Evolutionary conservation across 2,888 invertebrate genomes (phyloP).

Genomic region (Himalopsyche anomala): DNA sequence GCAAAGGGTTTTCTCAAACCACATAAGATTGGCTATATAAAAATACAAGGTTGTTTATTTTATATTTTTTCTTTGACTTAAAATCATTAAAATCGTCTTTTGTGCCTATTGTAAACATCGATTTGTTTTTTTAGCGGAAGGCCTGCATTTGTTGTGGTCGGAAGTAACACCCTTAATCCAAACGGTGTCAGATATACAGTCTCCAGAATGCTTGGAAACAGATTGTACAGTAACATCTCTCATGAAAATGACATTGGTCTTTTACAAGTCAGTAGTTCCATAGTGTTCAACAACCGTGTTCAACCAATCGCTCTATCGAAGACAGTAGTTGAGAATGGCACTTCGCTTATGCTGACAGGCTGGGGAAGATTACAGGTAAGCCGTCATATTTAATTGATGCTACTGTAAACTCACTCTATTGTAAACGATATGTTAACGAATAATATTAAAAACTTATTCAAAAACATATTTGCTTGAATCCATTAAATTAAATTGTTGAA

Average conservation of each 20-base stretch:
- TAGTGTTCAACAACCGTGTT: conserved; percentile 51
- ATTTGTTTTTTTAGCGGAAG: conserved; percentile 32
- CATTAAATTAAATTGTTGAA: no score
- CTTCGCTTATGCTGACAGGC: conserved; percentile 52
- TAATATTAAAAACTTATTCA: no score
- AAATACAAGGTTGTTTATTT: no score
- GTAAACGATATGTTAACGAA: no score
- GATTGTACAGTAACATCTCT: conserved; percentile 11
- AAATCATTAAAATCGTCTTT: no score
- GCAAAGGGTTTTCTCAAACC: no score
- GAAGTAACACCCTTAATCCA: conserved; percentile 68
- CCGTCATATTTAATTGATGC: no score
- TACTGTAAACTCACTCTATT: no score
- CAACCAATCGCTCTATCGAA: conserved; percentile 53
- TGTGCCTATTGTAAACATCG: no score
- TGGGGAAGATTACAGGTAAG: conserved; percentile 60
- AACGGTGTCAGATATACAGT: conserved; percentile 66
- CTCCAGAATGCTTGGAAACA: not conserved
- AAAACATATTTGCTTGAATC: no score
- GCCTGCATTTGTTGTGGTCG: conserved; percentile 66
- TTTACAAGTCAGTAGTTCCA: not conserved
- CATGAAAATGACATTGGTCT: conserved; percentile 17
- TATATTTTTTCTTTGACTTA: no score
- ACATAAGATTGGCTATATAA: no score
- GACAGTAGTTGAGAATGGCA: conserved; percentile 18